Percentiles rank a stretch among this genome's conserved stretches.
Conservation (phyloP, 2,888 invertebrate species). For the Dugesia japonica region DNA sequence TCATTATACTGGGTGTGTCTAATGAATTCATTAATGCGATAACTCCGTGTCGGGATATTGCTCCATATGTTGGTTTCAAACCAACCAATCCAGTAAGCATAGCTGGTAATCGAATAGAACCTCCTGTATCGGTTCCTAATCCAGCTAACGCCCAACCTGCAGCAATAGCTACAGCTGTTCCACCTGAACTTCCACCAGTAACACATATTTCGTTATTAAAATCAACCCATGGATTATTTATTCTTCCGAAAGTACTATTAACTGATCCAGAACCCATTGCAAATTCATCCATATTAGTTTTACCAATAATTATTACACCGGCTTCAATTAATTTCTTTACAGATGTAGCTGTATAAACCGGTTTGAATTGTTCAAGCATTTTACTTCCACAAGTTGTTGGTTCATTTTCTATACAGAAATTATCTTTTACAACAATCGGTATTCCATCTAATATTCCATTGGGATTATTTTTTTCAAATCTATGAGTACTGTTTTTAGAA, state of each 20-base stretch:
- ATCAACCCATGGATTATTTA: conserved; percentile 74
- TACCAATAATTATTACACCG: conserved; percentile 69
- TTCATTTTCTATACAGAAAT: conserved; percentile 23
- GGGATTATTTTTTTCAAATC: background rate
- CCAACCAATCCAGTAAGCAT: conserved; percentile 85
- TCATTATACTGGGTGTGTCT: conserved; percentile 82
- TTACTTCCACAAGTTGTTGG: conserved; percentile 64
- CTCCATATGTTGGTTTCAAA: conserved; percentile 84
- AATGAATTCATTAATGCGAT: conserved; percentile 91
- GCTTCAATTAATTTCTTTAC: conserved; percentile 57
- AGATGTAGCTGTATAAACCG: conserved; percentile 78
- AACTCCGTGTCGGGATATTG: conserved; percentile 75
- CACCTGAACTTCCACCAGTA: conserved; percentile 83
- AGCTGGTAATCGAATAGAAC: conserved; percentile 86
- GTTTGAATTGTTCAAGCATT: conserved; percentile 67
- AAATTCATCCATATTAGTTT: conserved; percentile 94
- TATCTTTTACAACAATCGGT: conserved; percentile 28
- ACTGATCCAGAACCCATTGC: conserved; percentile 64
- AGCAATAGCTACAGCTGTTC: conserved; percentile 81
- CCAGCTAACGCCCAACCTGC: conserved; percentile 51
- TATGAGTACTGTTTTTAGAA: background rate
- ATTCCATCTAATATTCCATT: conserved; percentile 24
- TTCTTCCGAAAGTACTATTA: conserved; percentile 60
- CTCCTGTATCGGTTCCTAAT: conserved; percentile 94
- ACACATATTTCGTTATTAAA: too few relatives aligned